phyloP scores from a whole-genome alignment of 2,888 invertebrate genomes.

The Chaetoderma sp. region DNA sequence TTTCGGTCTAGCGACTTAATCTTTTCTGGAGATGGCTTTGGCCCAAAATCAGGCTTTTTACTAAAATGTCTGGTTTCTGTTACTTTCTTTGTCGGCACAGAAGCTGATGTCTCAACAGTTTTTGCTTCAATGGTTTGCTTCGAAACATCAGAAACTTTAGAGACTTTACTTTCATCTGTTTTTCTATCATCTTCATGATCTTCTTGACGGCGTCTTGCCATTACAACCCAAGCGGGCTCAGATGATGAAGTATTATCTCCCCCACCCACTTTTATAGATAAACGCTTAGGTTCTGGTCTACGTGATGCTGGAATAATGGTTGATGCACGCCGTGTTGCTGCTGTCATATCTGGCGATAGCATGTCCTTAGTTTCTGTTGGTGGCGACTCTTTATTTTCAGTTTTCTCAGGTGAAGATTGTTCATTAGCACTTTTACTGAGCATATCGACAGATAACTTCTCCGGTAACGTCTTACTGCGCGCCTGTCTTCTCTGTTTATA shows the following conservation, averaged over 20 bases:
- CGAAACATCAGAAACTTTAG: too few relatives aligned
- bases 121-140: slow-evolving; percentile 18
- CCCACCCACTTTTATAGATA: neutral
- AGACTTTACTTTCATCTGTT: too few relatives aligned
- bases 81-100: neutral
- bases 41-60: too few relatives aligned
- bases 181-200: slow-evolving; percentile 12
- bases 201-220: slow-evolving; percentile 21
- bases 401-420: neutral
- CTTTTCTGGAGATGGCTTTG: too few relatives aligned
- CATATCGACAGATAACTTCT: slow-evolving; percentile 27
- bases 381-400: slow-evolving; percentile 19
- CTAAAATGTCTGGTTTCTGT: slow-evolving; percentile 9
- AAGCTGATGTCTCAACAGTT: neutral
- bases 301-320: neutral
- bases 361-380: neutral
- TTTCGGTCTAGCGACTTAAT: too few relatives aligned
- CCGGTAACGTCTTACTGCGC: slow-evolving; percentile 56
- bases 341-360: neutral
- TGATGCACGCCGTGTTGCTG: neutral
- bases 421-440: neutral
- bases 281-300: slow-evolving; percentile 4
- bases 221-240: slow-evolving; percentile 43
- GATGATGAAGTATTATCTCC: neutral
- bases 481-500: slow-evolving; percentile 47